Percentiles rank a stretch among this genome's conserved stretches.
Conservation (phyloP, 30 jellyfish, hydroid and myxozoan species). For the Cassiopea andromeda region DNA sequence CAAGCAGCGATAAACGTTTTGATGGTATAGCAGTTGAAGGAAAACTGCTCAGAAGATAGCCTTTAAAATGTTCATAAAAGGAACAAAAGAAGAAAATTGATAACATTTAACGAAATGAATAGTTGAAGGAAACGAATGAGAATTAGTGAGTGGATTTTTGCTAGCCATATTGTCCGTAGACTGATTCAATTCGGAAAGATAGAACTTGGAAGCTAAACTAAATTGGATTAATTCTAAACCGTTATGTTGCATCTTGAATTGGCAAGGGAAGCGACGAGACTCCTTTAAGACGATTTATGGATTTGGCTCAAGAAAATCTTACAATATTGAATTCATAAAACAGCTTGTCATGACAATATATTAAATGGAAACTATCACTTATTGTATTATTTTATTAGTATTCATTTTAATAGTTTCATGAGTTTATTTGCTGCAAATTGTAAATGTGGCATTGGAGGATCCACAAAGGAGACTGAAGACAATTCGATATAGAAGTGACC, state of each 20-base stretch:
- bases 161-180: constrained; percentile 24
- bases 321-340: constrained; percentile 15
- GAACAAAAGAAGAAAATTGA: constrained; percentile 12
- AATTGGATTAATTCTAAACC: constrained; percentile 69
- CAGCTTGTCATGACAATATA: constrained; percentile 41
- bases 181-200: constrained; percentile 74
- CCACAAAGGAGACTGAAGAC: neutral
- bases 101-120: neutral
- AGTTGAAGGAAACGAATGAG: constrained; percentile 11
- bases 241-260: constrained; percentile 57
- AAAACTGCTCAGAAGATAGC: neutral
- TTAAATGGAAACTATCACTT: neutral
- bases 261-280: constrained; percentile 62
- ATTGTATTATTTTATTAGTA: neutral
- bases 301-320: constrained; percentile 37
- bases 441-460: neutral
- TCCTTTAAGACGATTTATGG: constrained; percentile 64
- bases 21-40: neutral
- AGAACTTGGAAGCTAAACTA: constrained; percentile 41
- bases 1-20: constrained; percentile 4
- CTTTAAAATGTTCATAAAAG: neutral
- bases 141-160: neutral
- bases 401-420: neutral
- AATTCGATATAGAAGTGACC: neutral
- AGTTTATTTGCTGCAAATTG: neutral